Base-by-base conservation (phyloP, 2,888 invertebrate genomes). In the Stictocephala bisonia region DNA sequence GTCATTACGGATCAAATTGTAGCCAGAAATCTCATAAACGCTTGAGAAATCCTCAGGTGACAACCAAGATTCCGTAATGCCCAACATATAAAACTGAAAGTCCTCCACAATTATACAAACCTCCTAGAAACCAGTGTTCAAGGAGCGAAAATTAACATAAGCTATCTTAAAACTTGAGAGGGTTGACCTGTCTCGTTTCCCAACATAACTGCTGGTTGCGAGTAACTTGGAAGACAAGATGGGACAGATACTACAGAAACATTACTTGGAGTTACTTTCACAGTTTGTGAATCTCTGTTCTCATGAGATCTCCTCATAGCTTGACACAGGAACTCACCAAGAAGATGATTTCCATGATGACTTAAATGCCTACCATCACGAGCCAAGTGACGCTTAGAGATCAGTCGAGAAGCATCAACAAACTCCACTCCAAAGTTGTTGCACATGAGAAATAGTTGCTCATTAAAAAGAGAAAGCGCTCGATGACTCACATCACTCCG, bases 361-460 rank as follows among this genome's bases (percentile, higher is more conserved):
- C n/a, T 51, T 11, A 51, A 11, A 51, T 51, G 51, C 6, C 51
- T 22, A 24, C 51, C 51, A 51, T 51, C 51, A 24, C 51, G 51
- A 24, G 51, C 51, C 3, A 24, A 22, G n/a, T 51, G 51, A 51
- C 11, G 3, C 26, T 24, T 51, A 3, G 7, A 24, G 3, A 51
- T 2, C 24, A 24, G 11, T n/a, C 13, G 3, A 24, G 4, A 26
- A 9, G 24, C 51, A 24, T 51, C 26, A 7, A 4, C 24, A 51
- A 51, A 51, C 24, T 51, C 26, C 22, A 51, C 24, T 3, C 51
- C 51, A 51, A 51, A 51, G 2, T 51, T 24, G 26, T 51, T 51
- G n/a, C 51, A 51, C 51, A 51, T 51, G 3, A 51, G 24, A 24
- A 11, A 51, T 4, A 51, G 11, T n/a, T 51, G 51, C 6, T 51